Percentiles rank a stretch among this genome's conserved stretches.
Conservation (phyloP, 2,113 vertebrate genomes). For the Heterocephalus glaber region DNA sequence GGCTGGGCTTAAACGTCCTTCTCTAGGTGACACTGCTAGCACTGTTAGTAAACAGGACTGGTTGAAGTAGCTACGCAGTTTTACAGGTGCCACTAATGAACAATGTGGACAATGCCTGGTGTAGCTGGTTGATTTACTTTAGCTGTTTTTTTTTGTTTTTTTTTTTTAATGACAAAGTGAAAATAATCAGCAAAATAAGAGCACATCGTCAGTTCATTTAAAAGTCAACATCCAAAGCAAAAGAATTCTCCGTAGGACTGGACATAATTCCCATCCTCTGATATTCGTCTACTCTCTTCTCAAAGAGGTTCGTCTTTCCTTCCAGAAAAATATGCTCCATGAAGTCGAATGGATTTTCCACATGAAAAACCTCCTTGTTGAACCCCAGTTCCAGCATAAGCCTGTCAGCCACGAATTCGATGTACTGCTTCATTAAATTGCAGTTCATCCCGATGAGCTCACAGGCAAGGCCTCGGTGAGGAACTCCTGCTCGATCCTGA, state of each 20-base stretch:
- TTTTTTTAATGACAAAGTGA: neutral
- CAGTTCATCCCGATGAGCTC: constrained; percentile 98
- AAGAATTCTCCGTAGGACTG: constrained; percentile 90
- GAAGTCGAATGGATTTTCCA: constrained; percentile 98
- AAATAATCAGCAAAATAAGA: constrained; percentile 25
- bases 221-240: constrained; percentile 96
- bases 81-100: constrained; percentile 42
- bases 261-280: constrained; percentile 99
- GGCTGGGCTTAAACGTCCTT: neutral
- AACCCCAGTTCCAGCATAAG: constrained; percentile 96
- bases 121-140: constrained; percentile 35
- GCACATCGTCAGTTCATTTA: constrained; percentile 77
- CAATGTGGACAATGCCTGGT: constrained; percentile 35
- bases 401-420: constrained; percentile 96
- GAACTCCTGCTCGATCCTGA: constrained; percentile 97
- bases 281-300: constrained; percentile 98
- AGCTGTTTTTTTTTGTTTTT: constrained; percentile 50
- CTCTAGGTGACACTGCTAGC: neutral
- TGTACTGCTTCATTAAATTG: constrained; percentile 95
- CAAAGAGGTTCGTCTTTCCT: constrained; percentile 99
- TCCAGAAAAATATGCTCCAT: constrained; percentile 99
- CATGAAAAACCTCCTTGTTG: constrained; percentile 94
- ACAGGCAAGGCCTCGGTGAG: constrained; percentile 95
- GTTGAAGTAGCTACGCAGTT: constrained; percentile 73
- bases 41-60: constrained; percentile 30